Percentiles rank a stretch among this genome's conserved stretches.
phyloP scores from a whole-genome alignment of 2,888 invertebrate genomes.

The Andrena bucephala region DNA sequence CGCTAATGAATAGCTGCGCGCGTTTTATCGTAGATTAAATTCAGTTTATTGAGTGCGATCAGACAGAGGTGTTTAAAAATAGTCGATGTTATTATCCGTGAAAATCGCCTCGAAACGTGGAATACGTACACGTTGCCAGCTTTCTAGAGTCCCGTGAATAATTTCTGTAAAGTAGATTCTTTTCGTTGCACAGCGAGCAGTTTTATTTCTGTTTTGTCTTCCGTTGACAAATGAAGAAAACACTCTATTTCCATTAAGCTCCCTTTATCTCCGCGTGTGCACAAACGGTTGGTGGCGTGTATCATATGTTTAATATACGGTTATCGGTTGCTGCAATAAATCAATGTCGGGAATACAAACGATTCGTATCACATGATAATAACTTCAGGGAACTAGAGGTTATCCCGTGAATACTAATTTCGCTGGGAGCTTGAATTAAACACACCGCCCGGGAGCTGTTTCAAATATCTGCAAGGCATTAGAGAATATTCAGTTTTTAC shows the following conservation, averaged over 20 bases:
- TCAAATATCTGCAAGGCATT: conserved; percentile 24
- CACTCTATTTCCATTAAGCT: not conserved
- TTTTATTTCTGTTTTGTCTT: not conserved
- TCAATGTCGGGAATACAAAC: conserved; percentile 26
- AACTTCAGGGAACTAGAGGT: conserved; percentile 30
- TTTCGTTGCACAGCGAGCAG: not conserved
- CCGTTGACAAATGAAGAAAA: not conserved
- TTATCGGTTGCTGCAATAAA: conserved; percentile 34
- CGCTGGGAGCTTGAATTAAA: conserved; percentile 26
- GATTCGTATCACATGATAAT: conserved; percentile 41
- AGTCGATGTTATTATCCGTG: not conserved
- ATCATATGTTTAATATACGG: conserved; percentile 16
- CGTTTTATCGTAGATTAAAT: not conserved
- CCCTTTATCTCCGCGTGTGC: not conserved
- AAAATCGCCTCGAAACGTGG: not conserved
- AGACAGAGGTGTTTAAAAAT: conserved; percentile 1
- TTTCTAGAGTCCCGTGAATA: not conserved
- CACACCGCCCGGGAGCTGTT: conserved; percentile 3
- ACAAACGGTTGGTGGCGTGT: not conserved
- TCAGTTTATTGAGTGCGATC: not conserved
- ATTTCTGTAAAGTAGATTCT: not conserved
- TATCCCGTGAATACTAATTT: conserved; percentile 46
- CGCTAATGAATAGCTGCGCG: not conserved
- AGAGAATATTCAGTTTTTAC: conserved; percentile 14
- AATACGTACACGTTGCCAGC: not conserved